Evolutionary conservation across 2,797 vertebrate genomes (phyloP).

Genomic region (Sebastes diploproa): DNA sequence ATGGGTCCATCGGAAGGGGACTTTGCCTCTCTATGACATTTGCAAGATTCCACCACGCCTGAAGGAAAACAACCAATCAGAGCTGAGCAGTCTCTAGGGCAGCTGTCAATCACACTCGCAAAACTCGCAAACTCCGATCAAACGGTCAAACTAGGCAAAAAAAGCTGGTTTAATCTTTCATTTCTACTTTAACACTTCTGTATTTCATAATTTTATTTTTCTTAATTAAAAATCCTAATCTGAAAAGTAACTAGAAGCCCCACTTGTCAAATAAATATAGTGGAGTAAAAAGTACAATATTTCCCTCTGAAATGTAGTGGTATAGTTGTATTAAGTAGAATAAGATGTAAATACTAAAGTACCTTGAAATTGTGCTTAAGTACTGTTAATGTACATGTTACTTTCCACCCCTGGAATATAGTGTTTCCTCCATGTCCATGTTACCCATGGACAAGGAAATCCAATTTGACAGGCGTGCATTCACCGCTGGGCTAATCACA

Average conservation of each 20-base stretch:
- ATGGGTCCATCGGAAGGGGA: too few relatives aligned
- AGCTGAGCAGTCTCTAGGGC: too few relatives aligned
- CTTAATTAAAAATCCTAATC: not conserved
- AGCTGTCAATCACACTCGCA: too few relatives aligned
- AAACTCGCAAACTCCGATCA: too few relatives aligned
- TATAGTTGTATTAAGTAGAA: not conserved
- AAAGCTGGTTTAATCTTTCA: not conserved
- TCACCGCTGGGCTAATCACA: slow-evolving; percentile 13
- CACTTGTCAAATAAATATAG: not conserved
- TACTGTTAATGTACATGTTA: not conserved
- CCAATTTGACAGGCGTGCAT: slow-evolving; percentile 19
- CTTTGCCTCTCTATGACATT: too few relatives aligned
- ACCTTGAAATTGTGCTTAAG: not conserved
- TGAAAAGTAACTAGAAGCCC: not conserved
- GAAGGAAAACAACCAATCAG: too few relatives aligned
- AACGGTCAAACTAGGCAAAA: too few relatives aligned
- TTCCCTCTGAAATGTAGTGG: not conserved
- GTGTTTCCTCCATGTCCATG: not conserved
- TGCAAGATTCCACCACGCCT: too few relatives aligned
- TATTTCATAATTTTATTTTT: not conserved
- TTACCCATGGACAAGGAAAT: slow-evolving; percentile 1
- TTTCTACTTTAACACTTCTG: not conserved
- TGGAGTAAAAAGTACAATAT: not conserved
- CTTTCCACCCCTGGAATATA: not conserved
- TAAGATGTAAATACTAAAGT: not conserved